A percentile compares a stretch with the other conserved stretches of the same genome.
Evolutionary conservation across 2,113 vertebrate genomes (phyloP).

Genomic region (Pygoscelis antarcticus): DNA sequence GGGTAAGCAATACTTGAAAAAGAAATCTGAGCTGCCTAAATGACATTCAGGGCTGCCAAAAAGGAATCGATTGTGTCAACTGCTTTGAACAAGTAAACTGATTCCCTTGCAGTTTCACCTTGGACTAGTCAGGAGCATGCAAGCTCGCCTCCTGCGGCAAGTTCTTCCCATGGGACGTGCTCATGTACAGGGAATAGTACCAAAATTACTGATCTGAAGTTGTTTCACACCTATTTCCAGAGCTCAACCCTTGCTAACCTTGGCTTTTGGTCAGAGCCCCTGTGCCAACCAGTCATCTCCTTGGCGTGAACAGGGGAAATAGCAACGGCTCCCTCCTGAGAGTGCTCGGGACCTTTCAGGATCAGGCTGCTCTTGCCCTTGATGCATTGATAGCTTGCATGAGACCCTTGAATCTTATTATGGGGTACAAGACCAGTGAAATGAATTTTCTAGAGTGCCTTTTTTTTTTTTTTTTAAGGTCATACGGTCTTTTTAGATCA

Average conservation of each 20-base stretch:
- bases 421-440: not conserved
- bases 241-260: not conserved
- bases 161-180: not conserved
- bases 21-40: not conserved
- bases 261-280: not conserved
- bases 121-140: not conserved
- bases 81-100: not conserved
- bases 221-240: not conserved
- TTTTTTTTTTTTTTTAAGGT: not conserved
- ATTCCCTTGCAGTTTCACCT: not conserved
- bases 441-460: not conserved
- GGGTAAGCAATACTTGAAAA: not conserved
- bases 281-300: not conserved
- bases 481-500: not conserved
- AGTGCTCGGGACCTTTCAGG: not conserved
- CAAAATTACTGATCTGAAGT: not conserved
- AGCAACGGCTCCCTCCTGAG: not conserved
- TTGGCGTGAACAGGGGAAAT: not conserved
- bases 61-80: not conserved
- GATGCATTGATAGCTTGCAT: fast-evolving
- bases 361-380: not conserved
- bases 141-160: not conserved
- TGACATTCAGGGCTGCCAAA: not conserved
- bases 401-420: not conserved
- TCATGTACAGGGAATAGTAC: not conserved